Evolutionary conservation across 2,888 invertebrate genomes (phyloP).

Genomic region (Cecidostiba fungosa): DNA sequence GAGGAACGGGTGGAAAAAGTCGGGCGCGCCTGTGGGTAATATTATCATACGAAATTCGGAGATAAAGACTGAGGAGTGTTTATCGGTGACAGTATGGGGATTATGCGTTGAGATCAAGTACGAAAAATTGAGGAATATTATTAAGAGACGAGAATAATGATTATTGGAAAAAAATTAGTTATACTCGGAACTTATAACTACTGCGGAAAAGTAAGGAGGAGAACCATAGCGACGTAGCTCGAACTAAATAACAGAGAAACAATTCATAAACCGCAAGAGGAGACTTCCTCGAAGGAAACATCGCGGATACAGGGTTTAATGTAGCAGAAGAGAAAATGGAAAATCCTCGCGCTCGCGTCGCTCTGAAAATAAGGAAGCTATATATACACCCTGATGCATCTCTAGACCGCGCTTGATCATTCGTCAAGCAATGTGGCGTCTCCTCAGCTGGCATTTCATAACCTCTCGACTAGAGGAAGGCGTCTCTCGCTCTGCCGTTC

Average conservation of each 20-base stretch:
- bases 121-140: neutral
- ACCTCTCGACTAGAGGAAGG: slow-evolving; percentile 44
- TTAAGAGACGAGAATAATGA: no score
- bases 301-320: slow-evolving; percentile 31
- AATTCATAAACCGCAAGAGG: slow-evolving; percentile 63
- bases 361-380: slow-evolving; percentile 62
- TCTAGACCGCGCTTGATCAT: neutral
- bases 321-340: slow-evolving; percentile 55
- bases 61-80: neutral
- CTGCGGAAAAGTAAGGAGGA: neutral
- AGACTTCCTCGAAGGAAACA: slow-evolving; percentile 66
- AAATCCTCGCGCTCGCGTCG: slow-evolving; percentile 42
- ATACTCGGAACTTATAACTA: neutral
- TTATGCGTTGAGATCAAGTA: neutral
- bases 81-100: neutral
- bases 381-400: no score
- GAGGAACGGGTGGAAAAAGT: neutral
- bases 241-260: slow-evolving; percentile 47
- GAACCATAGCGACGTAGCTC: neutral
- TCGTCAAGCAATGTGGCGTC: slow-evolving; percentile 69
- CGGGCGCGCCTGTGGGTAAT: neutral
- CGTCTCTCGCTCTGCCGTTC: slow-evolving; percentile 68
- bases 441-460: slow-evolving; percentile 60
- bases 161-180: no score
- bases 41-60: neutral